Evolutionary conservation across 1,140 invertebrate genomes (phyloP).

Genomic region (Sitobion miscanthi): DNA sequence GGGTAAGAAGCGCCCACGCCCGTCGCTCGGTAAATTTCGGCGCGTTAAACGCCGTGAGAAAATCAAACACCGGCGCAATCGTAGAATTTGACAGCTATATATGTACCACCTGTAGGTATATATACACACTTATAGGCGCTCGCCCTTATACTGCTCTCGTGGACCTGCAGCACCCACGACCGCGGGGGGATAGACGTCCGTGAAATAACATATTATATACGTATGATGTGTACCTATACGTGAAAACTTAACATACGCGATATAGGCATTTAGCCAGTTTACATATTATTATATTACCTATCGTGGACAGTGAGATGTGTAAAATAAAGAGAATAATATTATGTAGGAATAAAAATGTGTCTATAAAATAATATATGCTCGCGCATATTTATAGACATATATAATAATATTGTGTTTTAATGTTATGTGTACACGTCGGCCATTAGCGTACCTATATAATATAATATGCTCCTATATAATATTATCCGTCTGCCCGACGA

Average conservation of each 20-base stretch:
- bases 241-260: not conserved
- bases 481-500: not conserved
- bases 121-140: not conserved
- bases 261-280: not conserved
- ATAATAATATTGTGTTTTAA: not conserved
- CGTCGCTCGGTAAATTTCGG: not conserved
- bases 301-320: not conserved
- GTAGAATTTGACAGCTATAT: slow-evolving; percentile 2
- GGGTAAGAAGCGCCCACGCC: not conserved
- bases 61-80: not conserved
- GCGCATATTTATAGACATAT: not conserved
- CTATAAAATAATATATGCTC: not conserved
- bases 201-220: not conserved
- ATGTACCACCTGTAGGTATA: not conserved
- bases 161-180: not conserved
- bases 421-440: not conserved
- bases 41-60: slow-evolving; percentile 2
- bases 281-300: not conserved
- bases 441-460: not conserved
- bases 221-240: not conserved
- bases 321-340: not conserved
- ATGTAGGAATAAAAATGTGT: not conserved
- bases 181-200: not conserved
- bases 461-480: not conserved
- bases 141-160: not conserved